Conservation (phyloP, 2,113 vertebrate genomes). For the Balaeniceps rex region DNA sequence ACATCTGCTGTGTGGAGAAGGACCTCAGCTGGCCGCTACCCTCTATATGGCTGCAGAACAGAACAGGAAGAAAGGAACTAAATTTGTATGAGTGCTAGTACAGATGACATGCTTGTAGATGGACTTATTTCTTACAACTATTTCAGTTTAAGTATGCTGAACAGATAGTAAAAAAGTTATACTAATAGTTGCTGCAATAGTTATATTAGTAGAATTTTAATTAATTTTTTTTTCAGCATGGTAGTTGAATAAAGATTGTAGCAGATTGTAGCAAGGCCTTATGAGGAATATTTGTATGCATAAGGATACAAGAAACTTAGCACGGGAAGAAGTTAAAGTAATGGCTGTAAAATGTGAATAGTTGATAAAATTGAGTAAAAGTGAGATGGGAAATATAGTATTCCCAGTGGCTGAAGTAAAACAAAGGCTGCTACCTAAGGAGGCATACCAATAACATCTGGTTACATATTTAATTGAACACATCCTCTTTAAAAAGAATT, state of each 20-base stretch:
- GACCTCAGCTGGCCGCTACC: not conserved
- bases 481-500: slow-evolving; percentile 3
- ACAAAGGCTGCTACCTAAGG: not conserved
- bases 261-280: not conserved
- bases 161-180: not conserved
- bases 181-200: not conserved
- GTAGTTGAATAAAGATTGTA: no score
- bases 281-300: not conserved
- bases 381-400: not conserved
- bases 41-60: not conserved
- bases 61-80: not conserved
- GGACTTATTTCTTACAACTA: not conserved
- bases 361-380: not conserved
- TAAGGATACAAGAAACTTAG: not conserved
- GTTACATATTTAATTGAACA: slow-evolving; percentile 2
- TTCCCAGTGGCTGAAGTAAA: not conserved
- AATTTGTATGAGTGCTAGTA: not conserved
- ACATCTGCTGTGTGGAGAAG: not conserved
- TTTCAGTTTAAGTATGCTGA: not conserved
- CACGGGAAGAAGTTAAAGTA: not conserved
- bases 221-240: not conserved
- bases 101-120: not conserved
- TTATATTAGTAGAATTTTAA: not conserved
- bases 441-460: not conserved
- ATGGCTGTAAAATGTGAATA: not conserved